Evolutionary conservation across 2,797 vertebrate species (phyloP).

Genomic region (Macrochelys suwanniensis): DNA sequence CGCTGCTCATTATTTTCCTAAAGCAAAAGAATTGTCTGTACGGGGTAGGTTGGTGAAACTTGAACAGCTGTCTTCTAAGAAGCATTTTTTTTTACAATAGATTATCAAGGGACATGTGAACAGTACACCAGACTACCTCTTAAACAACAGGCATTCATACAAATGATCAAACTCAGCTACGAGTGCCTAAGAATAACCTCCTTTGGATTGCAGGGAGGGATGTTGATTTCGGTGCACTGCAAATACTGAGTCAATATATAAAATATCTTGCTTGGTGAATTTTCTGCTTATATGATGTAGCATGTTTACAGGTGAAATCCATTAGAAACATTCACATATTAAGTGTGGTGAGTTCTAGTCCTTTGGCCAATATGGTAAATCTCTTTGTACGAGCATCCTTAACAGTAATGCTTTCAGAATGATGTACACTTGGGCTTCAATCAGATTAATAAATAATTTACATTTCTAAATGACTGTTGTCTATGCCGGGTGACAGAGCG

Average conservation of each 20-base stretch:
- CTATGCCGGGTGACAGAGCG: background rate
- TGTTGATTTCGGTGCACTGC: background rate
- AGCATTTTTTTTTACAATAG: slow-evolving; percentile 31
- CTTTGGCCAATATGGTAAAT: slow-evolving; percentile 17
- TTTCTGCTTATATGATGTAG: slow-evolving; percentile 7
- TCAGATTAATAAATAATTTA: slow-evolving; percentile 64
- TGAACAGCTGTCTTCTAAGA: slow-evolving; percentile 74
- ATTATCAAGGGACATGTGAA: slow-evolving; percentile 59
- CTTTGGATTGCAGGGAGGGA: slow-evolving; percentile 39
- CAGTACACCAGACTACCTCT: slow-evolving; percentile 37
- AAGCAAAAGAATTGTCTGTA: slow-evolving; percentile 60
- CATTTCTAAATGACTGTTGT: slow-evolving; percentile 48
- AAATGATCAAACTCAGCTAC: slow-evolving; percentile 59
- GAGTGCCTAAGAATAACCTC: slow-evolving; percentile 63
- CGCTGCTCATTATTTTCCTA: slow-evolving; percentile 66
- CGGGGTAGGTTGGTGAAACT: slow-evolving; percentile 44
- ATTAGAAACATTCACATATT: slow-evolving; percentile 18
- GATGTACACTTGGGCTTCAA: slow-evolving; percentile 32
- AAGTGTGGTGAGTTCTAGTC: background rate
- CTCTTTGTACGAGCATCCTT: slow-evolving; percentile 6
- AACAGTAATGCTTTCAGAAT: slow-evolving; percentile 12
- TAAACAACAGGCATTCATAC: slow-evolving; percentile 60
- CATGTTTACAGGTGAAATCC: slow-evolving; percentile 30
- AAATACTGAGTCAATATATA: background rate
- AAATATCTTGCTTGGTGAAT: slow-evolving; percentile 36